Evolutionary conservation across 2,113 vertebrate species (phyloP).

Genomic region (Myotis yumanensis): DNA sequence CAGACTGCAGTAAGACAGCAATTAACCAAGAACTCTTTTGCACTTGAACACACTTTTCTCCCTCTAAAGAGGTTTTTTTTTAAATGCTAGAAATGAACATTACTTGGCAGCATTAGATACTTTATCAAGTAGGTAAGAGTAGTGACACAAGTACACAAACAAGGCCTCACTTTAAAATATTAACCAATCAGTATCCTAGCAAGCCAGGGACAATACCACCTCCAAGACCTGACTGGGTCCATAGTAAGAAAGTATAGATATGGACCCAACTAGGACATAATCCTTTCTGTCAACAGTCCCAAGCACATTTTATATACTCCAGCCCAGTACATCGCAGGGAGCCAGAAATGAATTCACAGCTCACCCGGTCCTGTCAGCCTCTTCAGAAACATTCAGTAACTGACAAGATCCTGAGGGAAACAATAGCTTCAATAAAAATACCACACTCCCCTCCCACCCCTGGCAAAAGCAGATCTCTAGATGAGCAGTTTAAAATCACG

Average conservation of each 20-base stretch:
- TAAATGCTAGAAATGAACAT: conserved; percentile 18
- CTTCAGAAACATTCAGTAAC: conserved; percentile 35
- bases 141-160: neutral
- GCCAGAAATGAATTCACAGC: neutral
- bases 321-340: neutral
- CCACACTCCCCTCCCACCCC: neutral
- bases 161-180: neutral
- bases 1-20: neutral
- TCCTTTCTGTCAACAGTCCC: neutral
- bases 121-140: neutral
- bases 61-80: neutral
- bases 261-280: neutral
- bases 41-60: neutral
- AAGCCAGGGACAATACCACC: neutral
- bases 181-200: neutral
- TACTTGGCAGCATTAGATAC: neutral
- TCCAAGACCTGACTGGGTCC: neutral
- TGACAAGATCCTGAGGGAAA: neutral
- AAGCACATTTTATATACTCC: neutral
- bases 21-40: neutral
- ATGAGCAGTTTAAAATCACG: neutral
- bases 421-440: neutral
- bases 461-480: neutral
- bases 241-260: neutral
- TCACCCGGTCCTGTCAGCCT: neutral